Evolutionary conservation across 2,113 vertebrate species (phyloP), one percentile per base, ranked within the genome.

Genomic region (Pluvialis apricaria): DNA sequence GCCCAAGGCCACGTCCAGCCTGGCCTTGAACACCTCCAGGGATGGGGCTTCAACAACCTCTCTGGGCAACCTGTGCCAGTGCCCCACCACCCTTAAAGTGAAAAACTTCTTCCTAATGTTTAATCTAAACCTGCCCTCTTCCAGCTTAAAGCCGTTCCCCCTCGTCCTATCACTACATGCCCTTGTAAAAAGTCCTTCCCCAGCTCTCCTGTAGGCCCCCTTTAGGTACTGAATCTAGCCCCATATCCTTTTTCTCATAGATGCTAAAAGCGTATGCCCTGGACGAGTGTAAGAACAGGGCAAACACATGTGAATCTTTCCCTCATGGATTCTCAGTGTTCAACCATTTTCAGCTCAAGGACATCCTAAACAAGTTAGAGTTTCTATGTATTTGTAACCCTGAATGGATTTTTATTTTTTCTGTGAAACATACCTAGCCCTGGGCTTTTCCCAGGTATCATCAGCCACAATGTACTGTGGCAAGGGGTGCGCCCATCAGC

Each of bases 191-290:
- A n/a, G n/a, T n/a, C n/a, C n/a, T n/a, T n/a, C n/a, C n/a, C n/a
- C n/a, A n/a, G n/a, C n/a, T n/a, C n/a, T n/a, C n/a, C n/a, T n/a
- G n/a, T n/a, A n/a, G n/a, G n/a, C n/a, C n/a, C n/a, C n/a, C n/a
- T n/a, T n/a, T n/a, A n/a, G n/a, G n/a, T n/a, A n/a, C n/a, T n/a
- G n/a, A n/a, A n/a, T n/a, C 64, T 34, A 65, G 40, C 34, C 14
- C 12, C 4, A 1, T 16, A 51, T 25, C 18, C 9, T 70, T 20
- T 45, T 65, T 47, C 64, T 57, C 9, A 5, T 2, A 20, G 54
- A 20, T 3, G 3, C 24, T 73, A 40, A 69, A 55, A 65, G 9
- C 1, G 0, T 45, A 6, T 0, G 4, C 16, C 25, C 38, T 44
- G n/a, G 17, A 65, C 0, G 3, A 51, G 20, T 44, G 4, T 51